A percentile compares a stretch with the other conserved stretches of the same genome.
These are phyloP conservation scores for Leptarthrus brevirostris DNA, from an alignment of 2,888 invertebrate species.

Conservation along the genomic window DNA sequence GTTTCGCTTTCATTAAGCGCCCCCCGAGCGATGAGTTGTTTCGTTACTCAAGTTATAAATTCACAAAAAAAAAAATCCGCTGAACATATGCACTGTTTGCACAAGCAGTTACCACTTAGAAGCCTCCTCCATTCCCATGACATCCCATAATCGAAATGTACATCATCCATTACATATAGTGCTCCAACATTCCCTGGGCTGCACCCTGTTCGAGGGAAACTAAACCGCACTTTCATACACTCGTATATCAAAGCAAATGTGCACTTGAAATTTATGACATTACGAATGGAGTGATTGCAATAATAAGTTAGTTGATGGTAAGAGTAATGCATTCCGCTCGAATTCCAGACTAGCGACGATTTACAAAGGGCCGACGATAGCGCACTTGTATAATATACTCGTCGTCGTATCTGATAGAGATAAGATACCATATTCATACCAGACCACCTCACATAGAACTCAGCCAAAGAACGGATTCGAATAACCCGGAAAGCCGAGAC, in stretches of 20 bases:
- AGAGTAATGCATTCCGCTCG: slow-evolving; percentile 42
- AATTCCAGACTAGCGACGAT: slow-evolving; percentile 18
- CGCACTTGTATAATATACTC: background rate
- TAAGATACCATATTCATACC: slow-evolving; percentile 28
- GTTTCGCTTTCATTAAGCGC: too few species aligned
- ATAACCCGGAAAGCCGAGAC: slow-evolving; percentile 26
- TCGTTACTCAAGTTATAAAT: too few species aligned
- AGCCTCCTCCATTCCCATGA: background rate
- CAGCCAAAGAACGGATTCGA: slow-evolving; percentile 18
- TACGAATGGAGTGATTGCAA: slow-evolving; percentile 44
- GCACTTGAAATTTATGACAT: slow-evolving; percentile 43
- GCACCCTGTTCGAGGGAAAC: background rate
- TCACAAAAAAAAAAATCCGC: background rate
- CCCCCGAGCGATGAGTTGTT: too few species aligned
- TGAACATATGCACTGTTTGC: background rate
- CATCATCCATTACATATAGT: slow-evolving; percentile 8
- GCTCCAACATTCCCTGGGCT: background rate
- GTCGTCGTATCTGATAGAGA: slow-evolving; percentile 9
- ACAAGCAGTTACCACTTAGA: background rate
- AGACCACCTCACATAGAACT: too few species aligned
- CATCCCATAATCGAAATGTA: slow-evolving; percentile 29
- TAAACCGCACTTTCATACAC: background rate
- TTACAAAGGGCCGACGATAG: slow-evolving; percentile 1
- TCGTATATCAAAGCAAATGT: slow-evolving; percentile 38
- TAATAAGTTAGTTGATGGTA: slow-evolving; percentile 43